Evolutionary conservation across 2,113 vertebrate species (phyloP), one percentile per base, ranked within the genome.

Genomic region (Mormyrus iriodes): DNA sequence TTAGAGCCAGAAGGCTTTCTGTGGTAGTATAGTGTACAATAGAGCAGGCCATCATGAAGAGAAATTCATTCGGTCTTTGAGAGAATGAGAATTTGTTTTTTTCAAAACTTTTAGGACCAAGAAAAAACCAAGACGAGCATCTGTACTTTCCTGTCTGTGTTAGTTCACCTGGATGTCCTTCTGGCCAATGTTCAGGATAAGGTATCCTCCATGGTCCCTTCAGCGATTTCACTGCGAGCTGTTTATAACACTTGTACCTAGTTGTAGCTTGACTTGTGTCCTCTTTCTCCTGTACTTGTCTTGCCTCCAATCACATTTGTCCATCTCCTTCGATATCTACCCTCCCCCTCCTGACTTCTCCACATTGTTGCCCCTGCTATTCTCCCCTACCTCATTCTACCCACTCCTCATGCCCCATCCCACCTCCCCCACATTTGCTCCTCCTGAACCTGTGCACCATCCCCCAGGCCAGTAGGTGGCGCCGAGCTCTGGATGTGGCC

Each of bases 91-190:
- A n/a, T 88, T 76, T 76, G 12, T 44, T 35, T 27, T 49, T 24
- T 52, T 76, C 52, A 84, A 46, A 44, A 83, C 48, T 58, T 92
- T 21, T 92, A 99, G 98, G 95, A 96, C 93, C 97, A 98, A 89
- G 98, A 98, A 88, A 96, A 96, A 90, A 96, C 97, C 88, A 99
- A 98, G 94, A 97, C 96, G 0, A 98, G 97, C 89, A 92, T 97
- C 92, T 99, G 98, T 91, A 98, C 98, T 0, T 98, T 98, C 94
- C 94, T 99, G 73, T 97, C 98, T 44, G 96, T 99, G 88, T 93
- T 99, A 85, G 95, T 97, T 0, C 98, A 99, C 93, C 95, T 98
- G 65, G 96, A 94, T 27, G 73, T 97, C 88, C 91, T 99, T 90
- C 89, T 97, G 91, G 95, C 97, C 42, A 95, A 95, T 55, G 92